Percentiles rank a stretch among this genome's conserved stretches.
Conservation (phyloP, 1,140 invertebrate species). For the Cecropterus lyciades region DNA sequence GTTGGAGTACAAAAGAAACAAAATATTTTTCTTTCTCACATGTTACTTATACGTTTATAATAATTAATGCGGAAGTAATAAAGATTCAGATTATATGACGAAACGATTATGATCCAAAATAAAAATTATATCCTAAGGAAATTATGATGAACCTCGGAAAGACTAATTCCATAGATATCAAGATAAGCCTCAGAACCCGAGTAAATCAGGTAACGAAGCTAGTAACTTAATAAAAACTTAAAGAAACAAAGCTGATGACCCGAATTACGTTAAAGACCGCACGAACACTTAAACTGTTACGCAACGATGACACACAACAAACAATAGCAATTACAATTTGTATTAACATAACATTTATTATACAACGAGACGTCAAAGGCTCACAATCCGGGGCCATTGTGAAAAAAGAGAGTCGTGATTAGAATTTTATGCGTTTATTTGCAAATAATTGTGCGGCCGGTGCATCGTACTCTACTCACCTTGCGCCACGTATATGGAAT, state of each 20-base stretch:
- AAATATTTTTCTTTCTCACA: too few relatives aligned
- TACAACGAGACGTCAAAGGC: constrained; percentile 54
- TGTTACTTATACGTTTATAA: too few relatives aligned
- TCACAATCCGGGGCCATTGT: constrained; percentile 53
- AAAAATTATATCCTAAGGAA: too few relatives aligned
- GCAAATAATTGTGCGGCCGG: constrained; percentile 63
- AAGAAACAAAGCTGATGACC: constrained; percentile 38
- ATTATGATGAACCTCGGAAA: too few relatives aligned
- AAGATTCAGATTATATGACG: too few relatives aligned
- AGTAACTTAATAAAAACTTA: not conserved
- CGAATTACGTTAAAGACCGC: constrained; percentile 35
- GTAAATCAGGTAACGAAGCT: too few relatives aligned
- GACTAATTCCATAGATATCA: too few relatives aligned
- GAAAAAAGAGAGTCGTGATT: constrained; percentile 63
- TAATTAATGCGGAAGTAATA: too few relatives aligned
- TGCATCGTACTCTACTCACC: constrained; percentile 72
- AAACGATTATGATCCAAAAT: too few relatives aligned
- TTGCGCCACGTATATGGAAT: constrained; percentile 66
- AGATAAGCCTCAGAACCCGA: not conserved
- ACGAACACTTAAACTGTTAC: constrained; percentile 47
- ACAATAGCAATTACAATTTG: constrained; percentile 59
- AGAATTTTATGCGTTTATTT: constrained; percentile 59
- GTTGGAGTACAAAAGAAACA: too few relatives aligned
- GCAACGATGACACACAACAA: constrained; percentile 58
- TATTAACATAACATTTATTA: constrained; percentile 68